Conservation (phyloP, 1,140 invertebrate species). For the Drosophila parvula region DNA sequence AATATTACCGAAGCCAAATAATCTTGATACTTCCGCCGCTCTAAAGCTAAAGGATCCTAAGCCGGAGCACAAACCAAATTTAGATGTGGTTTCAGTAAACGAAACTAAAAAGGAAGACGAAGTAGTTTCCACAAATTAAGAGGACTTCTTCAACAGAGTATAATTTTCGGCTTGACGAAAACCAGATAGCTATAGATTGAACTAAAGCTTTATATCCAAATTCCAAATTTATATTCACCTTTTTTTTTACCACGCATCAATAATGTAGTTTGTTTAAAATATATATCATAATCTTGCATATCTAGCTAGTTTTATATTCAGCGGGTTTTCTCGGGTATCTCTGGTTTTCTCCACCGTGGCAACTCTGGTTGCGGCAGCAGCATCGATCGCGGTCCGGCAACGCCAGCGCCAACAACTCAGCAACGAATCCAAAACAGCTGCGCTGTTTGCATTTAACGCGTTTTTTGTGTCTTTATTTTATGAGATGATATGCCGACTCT, state of each 20-base stretch:
- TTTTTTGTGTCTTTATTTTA: slow-evolving; percentile 35
- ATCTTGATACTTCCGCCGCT: background rate
- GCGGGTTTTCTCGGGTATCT: background rate
- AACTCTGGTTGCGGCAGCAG: no score
- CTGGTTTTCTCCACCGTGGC: no score
- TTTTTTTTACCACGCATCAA: slow-evolving; percentile 1
- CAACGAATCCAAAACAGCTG: slow-evolving; percentile 43
- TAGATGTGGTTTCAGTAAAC: background rate
- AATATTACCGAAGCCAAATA: slow-evolving; percentile 17
- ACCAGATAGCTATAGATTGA: slow-evolving; percentile 1
- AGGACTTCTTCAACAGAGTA: background rate
- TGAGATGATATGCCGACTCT: slow-evolving; percentile 85
- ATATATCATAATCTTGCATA: background rate
- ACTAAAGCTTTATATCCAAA: slow-evolving; percentile 4
- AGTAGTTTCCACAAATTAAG: background rate
- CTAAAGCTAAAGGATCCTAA: background rate
- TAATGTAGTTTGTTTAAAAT: background rate
- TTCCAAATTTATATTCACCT: slow-evolving; percentile 8
- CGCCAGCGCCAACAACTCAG: slow-evolving; percentile 27
- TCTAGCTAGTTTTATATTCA: background rate
- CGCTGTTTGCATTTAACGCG: slow-evolving; percentile 39
- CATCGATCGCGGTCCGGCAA: slow-evolving; percentile 9
- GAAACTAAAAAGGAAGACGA: background rate
- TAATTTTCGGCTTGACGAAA: background rate
- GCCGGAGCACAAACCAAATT: background rate